These are phyloP conservation scores for Ariopsis seemanni DNA, from an alignment of 2,113 vertebrate species.

Conservation along the genomic window DNA sequence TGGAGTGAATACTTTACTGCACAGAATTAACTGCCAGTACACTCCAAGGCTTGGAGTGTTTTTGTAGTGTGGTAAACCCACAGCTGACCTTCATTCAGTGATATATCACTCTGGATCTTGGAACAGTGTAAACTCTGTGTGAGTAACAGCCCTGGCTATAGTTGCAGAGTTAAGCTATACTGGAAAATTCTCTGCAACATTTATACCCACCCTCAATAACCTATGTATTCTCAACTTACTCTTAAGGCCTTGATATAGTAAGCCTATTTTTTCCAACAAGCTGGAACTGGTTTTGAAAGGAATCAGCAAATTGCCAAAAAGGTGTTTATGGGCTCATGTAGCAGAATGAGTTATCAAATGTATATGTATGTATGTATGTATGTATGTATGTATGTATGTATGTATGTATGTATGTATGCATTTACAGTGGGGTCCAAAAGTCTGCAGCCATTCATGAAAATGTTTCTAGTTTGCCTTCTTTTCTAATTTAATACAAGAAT, in stretches of 20 bases:
- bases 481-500: neutral
- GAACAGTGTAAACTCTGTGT: slow-evolving; percentile 42
- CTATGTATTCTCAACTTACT: slow-evolving; percentile 10
- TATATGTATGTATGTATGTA: neutral
- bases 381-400: neutral
- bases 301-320: slow-evolving; percentile 15
- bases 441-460: neutral
- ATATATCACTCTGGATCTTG: slow-evolving; percentile 44
- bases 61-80: slow-evolving; percentile 47
- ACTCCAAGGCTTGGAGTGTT: slow-evolving; percentile 34
- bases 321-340: neutral
- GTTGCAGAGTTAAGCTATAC: slow-evolving; percentile 42
- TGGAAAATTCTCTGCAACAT: slow-evolving; percentile 41
- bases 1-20: slow-evolving; percentile 32
- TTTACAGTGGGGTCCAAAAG: too few species aligned
- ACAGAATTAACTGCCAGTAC: slow-evolving; percentile 31
- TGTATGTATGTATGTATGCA: neutral
- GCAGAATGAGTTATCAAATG: neutral
- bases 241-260: slow-evolving; percentile 25
- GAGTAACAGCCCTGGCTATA: slow-evolving; percentile 44
- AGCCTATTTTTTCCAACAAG: slow-evolving; percentile 8
- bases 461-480: too few species aligned
- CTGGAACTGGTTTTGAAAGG: neutral
- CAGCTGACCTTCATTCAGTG: slow-evolving; percentile 43
- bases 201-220: slow-evolving; percentile 38